phyloP scores from a whole-genome alignment of 2,888 invertebrate genomes.

The Noctuana brunneofusca region DNA sequence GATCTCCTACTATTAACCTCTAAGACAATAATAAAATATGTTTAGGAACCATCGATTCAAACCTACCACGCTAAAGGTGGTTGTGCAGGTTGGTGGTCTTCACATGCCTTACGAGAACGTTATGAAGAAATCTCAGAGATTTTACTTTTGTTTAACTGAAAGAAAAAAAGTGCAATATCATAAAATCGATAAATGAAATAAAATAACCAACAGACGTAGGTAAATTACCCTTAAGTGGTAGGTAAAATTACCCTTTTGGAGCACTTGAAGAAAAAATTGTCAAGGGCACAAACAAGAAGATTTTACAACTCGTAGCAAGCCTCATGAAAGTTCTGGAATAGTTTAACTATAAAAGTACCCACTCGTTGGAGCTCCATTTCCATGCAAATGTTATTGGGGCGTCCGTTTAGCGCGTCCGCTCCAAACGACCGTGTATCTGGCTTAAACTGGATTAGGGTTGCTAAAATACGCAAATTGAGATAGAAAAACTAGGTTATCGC shows the following conservation, averaged over 20 bases:
- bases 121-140: too few species aligned
- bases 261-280: constrained; percentile 37
- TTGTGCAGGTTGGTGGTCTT: too few species aligned
- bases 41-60: neutral
- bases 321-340: constrained; percentile 34
- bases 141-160: too few species aligned
- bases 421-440: constrained; percentile 69
- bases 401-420: constrained; percentile 69
- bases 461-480: constrained; percentile 43
- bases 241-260: too few species aligned
- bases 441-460: constrained; percentile 74
- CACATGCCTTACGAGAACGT: too few species aligned
- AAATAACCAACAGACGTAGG: too few species aligned
- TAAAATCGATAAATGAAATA: too few species aligned
- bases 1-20: neutral
- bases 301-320: constrained; percentile 4
- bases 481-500: constrained; percentile 21
- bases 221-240: too few species aligned
- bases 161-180: too few species aligned
- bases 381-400: constrained; percentile 78
- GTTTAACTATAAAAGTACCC: constrained; percentile 33
- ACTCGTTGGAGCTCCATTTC: constrained; percentile 62
- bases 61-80: too few species aligned
- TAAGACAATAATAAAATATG: neutral
- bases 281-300: neutral